phyloP scores from a whole-genome alignment of 2,888 invertebrate genomes.

The Leucoma salicis region DNA sequence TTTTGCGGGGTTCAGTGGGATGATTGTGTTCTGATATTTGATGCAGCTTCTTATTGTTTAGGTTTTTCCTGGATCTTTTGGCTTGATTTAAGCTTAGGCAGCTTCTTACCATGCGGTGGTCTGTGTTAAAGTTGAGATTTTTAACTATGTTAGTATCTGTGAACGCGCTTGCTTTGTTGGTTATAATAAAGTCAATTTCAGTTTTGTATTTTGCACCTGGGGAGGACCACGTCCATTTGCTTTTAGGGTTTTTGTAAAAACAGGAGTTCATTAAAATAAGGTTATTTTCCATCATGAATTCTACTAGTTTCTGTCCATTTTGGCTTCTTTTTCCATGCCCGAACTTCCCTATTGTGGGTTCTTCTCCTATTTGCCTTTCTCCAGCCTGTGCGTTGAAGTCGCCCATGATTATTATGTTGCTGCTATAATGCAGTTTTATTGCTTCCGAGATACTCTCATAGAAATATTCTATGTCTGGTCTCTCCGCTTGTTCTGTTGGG shows the following conservation, averaged over 20 bases:
- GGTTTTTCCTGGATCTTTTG: conserved; percentile 3
- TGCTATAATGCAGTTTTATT: too few relatives aligned
- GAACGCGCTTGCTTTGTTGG: not conserved
- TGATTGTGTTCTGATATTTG: too few relatives aligned
- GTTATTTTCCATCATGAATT: not conserved
- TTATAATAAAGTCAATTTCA: not conserved
- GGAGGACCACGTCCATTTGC: not conserved
- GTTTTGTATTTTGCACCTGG: not conserved
- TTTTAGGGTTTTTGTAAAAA: not conserved
- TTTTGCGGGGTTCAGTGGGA: too few relatives aligned
- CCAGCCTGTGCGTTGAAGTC: too few relatives aligned
- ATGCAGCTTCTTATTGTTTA: not conserved
- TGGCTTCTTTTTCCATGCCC: not conserved
- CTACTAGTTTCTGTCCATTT: not conserved
- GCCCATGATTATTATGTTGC: too few relatives aligned
- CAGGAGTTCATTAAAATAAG: not conserved
- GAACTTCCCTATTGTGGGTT: not conserved
- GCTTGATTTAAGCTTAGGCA: not conserved
- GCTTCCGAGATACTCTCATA: too few relatives aligned
- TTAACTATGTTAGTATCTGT: not conserved
- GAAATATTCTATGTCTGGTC: too few relatives aligned
- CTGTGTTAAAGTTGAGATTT: not conserved
- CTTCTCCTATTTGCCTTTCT: not conserved
- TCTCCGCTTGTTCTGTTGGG: too few relatives aligned
- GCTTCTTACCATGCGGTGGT: not conserved